phyloP scores from a whole-genome alignment of 1,140 invertebrate genomes.

The Wasmannia auropunctata region DNA sequence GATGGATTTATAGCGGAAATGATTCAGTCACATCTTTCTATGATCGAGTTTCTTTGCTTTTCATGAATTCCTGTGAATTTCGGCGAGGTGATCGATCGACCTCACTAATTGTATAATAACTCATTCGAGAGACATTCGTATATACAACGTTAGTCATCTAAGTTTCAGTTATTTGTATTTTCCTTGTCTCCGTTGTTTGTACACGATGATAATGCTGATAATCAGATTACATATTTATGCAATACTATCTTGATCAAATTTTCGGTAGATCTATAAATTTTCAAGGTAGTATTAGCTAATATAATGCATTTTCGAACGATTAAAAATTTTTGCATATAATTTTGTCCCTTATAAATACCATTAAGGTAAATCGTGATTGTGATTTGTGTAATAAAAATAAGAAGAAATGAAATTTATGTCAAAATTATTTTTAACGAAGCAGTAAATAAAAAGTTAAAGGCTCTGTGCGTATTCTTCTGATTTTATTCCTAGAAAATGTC shows the following conservation, averaged over 20 bases:
- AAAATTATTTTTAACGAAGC: not conserved
- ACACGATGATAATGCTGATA: not conserved
- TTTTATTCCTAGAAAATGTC: not conserved
- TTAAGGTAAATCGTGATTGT: not conserved
- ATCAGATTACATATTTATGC: not conserved
- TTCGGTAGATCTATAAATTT: not conserved
- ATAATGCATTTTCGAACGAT: not conserved
- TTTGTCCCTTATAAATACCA: not conserved
- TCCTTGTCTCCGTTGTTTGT: not conserved
- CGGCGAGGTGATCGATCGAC: not conserved
- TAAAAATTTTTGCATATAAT: not conserved
- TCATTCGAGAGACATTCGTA: slow-evolving; percentile 5
- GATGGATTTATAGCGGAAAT: slow-evolving; percentile 21
- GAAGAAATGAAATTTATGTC: not conserved
- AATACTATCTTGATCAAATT: not conserved
- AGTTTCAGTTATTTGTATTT: not conserved
- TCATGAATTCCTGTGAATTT: not conserved
- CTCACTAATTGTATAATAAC: not conserved
- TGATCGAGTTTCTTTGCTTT: not conserved
- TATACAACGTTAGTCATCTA: too few relatives aligned
- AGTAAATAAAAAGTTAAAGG: not conserved
- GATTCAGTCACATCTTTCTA: not conserved
- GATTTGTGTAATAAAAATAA: not conserved
- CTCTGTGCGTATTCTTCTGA: not conserved
- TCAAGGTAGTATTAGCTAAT: not conserved